Conservation (phyloP, 92 coral and sea anemone genomes). For the Virgularia gustaviana region DNA sequence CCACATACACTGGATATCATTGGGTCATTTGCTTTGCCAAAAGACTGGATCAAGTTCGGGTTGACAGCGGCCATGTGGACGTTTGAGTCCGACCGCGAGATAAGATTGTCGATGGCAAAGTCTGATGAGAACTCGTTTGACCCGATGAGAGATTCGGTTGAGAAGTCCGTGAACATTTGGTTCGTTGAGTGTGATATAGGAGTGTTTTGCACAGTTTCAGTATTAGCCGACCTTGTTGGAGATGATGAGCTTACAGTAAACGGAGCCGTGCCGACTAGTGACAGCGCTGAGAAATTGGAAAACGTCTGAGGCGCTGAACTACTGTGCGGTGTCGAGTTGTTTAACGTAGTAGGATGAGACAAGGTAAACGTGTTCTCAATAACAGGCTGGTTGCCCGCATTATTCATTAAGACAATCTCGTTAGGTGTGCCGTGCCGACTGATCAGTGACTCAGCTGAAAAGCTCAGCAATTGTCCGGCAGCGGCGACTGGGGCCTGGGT, state of each 20-base stretch:
- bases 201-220: not conserved
- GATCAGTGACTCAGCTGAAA: slow-evolving; percentile 30
- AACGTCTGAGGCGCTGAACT: slow-evolving; percentile 27
- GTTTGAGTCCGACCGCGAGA: slow-evolving; percentile 32
- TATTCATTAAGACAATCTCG: slow-evolving; percentile 27
- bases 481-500: slow-evolving; percentile 8
- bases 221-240: not conserved
- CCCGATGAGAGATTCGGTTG: slow-evolving; percentile 27
- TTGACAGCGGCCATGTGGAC: slow-evolving; percentile 38
- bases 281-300: slow-evolving; percentile 32
- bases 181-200: slow-evolving; percentile 14
- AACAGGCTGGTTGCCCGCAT: slow-evolving; percentile 22
- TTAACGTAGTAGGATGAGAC: slow-evolving; percentile 9
- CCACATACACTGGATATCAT: slow-evolving; percentile 40
- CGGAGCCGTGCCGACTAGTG: slow-evolving; percentile 21
- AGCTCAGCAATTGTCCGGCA: slow-evolving; percentile 3
- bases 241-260: slow-evolving; percentile 12
- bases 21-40: slow-evolving; percentile 31
- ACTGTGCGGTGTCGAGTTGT: slow-evolving; percentile 10
- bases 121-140: slow-evolving; percentile 30
- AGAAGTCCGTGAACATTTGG: slow-evolving; percentile 32
- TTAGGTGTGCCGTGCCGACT: slow-evolving; percentile 19
- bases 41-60: slow-evolving; percentile 29
- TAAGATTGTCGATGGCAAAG: slow-evolving; percentile 31
- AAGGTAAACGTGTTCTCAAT: slow-evolving; percentile 29